Evolutionary conservation across 1,140 invertebrate species (phyloP), one percentile per base, ranked within the genome.

Genomic region (Hylaeus volcanicus): DNA sequence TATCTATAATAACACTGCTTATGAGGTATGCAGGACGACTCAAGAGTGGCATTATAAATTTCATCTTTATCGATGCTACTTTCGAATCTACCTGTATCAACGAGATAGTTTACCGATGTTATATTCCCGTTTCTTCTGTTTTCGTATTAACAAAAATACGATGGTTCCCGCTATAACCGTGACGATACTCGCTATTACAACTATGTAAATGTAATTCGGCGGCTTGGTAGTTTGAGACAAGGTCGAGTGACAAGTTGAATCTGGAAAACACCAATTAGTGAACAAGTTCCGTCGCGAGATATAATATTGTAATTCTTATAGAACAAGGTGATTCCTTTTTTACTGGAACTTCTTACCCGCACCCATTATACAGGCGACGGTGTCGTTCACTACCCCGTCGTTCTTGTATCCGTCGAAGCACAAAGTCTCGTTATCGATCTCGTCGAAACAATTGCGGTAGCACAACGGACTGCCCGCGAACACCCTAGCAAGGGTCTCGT

Each of bases 281-380:
- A 66, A 6, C 26, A 26, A 26, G 26, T 26, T 26, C 26, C 26
- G 26, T 26, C 26, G 26, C 26, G 26, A 26, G 26, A 26, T 26
- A 26, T 26, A 26, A 26, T 26, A 26, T 26, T 26, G 26, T 26
- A 26, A 26, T 26, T 26, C 26, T 26, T 26, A 26, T 8, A 1
- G 5, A 6, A n/a, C 1, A 53, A n/a, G 26, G 14, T 37, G 6
- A 1, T 8, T n/a, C 1, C 4, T 6, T 56, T 15, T 8, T 4
- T 11, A 26, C 26, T 26, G 14, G 5, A 1, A 1, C 0, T 60
- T 15, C 1, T 3, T 48, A 86, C 82, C 58, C 79, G 55, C 14
- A 26, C 55, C n/a, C 15, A 86, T 79, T 9, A 87, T 55, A 75
- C 86, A 87, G 9, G 70, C 63, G 37, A 83, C 51, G 11, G 48